Evolutionary conservation across 2,113 vertebrate species (phyloP).

Genomic region (Ibidorhyncha struthersii): DNA sequence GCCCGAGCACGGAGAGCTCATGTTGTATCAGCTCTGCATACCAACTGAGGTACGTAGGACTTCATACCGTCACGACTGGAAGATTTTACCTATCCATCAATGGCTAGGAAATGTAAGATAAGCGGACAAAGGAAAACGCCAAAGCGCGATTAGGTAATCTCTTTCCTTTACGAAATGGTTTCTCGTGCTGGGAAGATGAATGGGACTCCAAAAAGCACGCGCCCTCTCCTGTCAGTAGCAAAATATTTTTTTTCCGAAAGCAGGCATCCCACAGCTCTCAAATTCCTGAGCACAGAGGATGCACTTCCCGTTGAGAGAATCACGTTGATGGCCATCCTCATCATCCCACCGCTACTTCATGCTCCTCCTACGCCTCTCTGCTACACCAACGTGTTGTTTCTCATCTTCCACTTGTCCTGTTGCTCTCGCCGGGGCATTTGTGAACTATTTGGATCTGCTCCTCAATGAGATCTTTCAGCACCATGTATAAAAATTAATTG

Average conservation of each 20-base stretch:
- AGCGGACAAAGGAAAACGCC: conserved; percentile 3
- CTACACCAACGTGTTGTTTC: not conserved
- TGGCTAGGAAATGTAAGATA: conserved; percentile 27
- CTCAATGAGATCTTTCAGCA: conserved; percentile 34
- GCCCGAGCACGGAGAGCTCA: not conserved
- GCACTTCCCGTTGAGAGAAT: not conserved
- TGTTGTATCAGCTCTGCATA: conserved; percentile 31
- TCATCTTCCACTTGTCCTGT: conserved; percentile 42
- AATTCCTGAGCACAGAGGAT: conserved; percentile 3
- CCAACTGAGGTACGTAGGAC: not conserved
- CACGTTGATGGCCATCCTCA: not conserved
- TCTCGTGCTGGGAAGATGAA: conserved; percentile 2
- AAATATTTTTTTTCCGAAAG: not conserved
- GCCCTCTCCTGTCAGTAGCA: not conserved
- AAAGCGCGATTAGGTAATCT: not conserved
- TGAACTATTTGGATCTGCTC: conserved; percentile 1
- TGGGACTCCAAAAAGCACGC: not conserved
- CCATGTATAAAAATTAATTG: conserved; percentile 10
- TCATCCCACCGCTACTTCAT: not conserved
- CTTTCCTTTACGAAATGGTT: conserved; percentile 9
- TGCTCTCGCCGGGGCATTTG: not conserved
- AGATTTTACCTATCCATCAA: conserved; percentile 35
- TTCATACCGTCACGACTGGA: not conserved
- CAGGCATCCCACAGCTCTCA: not conserved
- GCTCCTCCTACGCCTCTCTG: conserved; percentile 26